These are phyloP conservation scores for Podabrus alpinus DNA, from an alignment of 2,888 invertebrate species.

Conservation along the genomic window DNA sequence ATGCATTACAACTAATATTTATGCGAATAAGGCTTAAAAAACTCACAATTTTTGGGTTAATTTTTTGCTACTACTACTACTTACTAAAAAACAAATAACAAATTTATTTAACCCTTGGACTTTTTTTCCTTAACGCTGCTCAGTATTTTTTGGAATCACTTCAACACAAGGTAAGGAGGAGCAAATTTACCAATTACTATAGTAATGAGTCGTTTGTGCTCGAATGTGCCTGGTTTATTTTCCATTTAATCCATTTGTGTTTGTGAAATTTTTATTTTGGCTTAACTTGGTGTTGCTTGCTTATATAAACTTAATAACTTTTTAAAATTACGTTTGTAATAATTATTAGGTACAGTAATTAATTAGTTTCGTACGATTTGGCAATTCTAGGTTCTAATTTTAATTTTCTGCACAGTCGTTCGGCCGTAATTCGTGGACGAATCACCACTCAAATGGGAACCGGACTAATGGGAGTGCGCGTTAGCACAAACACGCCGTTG, in stretches of 20 bases:
- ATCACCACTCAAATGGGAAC: constrained; percentile 90
- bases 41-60: not conserved
- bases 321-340: not conserved
- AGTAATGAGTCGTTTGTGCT: constrained; percentile 19
- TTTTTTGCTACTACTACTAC: not conserved
- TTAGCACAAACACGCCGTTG: constrained; percentile 90
- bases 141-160: constrained; percentile 99
- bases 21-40: too few species aligned
- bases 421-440: constrained; percentile 94
- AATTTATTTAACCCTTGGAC: constrained; percentile 27
- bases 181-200: constrained; percentile 17
- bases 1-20: too few species aligned
- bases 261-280: constrained; percentile 52
- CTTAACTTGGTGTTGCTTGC: constrained; percentile 39
- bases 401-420: constrained; percentile 72
- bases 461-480: constrained; percentile 93
- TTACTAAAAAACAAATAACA: not conserved
- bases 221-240: constrained; percentile 42
- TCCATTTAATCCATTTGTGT: constrained; percentile 51
- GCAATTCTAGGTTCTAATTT: not conserved
- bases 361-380: not conserved
- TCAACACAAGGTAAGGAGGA: constrained; percentile 94
- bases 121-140: constrained; percentile 68
- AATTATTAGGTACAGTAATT: too few species aligned
- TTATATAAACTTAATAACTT: not conserved